Evolutionary conservation across 2,888 invertebrate species (phyloP), one percentile per base, ranked within the genome.

Genomic region (Poecilobothrus nobilitatus): DNA sequence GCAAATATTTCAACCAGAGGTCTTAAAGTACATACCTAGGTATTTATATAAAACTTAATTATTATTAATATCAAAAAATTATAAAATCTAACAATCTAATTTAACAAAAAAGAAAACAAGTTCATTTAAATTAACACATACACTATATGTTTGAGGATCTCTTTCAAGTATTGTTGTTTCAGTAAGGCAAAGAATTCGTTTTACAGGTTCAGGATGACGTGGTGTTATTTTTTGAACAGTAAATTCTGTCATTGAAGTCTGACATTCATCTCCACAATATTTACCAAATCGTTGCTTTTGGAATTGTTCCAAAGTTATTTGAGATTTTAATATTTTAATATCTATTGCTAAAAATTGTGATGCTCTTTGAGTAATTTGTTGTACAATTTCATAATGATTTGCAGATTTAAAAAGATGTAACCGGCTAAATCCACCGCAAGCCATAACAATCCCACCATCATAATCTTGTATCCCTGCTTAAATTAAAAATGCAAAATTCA

Each of bases 181-280:
- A 0, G 96, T 95, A 22, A 99, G 86, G 78, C 98, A 98, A 41
- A 99, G 85, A 0, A 94, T 91, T 69, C 98, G 87, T 72, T 93
- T 86, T 75, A 94, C 91, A 0, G 93, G 90, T 76, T 95, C 95
- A 76, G 88, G 87, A 79, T 94, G 91, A 34, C 95, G 86, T 0
- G 87, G 84, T 21, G 92, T 91, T 74, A 92, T 87, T 84, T 99
- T 99, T 79, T 97, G 94, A 5, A 99, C 96, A 71, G 89, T 89
- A 81, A 99, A 99, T 84, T 99, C 99, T 20, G 94, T 92, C 71
- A 97, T 89, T 0, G 98, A 97, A 4, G 98, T 99, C 78, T 97
- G 89, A 79, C 93, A 93, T 79, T 96, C 94, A 83, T 99, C 99
- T 15, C 90, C 91, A 77, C 94, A 92, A 82, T 90, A 95, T 80